These are phyloP conservation scores for Harpalus rufipes DNA, from an alignment of 2,888 invertebrate species.

Conservation along the genomic window DNA sequence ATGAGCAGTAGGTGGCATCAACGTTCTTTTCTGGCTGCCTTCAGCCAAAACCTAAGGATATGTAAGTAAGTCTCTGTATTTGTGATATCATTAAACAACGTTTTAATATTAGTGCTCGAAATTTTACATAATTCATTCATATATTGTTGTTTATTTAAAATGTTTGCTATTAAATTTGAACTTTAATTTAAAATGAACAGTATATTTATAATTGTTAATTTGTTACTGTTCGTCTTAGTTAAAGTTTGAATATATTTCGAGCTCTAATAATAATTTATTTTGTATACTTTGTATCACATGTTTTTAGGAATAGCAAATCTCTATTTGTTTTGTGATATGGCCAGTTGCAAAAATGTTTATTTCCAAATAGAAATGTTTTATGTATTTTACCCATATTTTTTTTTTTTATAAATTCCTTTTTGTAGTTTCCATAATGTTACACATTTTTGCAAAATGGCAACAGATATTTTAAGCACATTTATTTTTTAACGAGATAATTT, in stretches of 20 bases:
- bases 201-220: conserved; percentile 21
- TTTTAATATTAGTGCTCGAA: conserved; percentile 61
- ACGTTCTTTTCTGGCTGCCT: conserved; percentile 69
- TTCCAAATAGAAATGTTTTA: conserved; percentile 7
- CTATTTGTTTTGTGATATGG: conserved; percentile 61
- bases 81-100: conserved; percentile 61
- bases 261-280: conserved; percentile 64
- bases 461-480: conserved; percentile 72
- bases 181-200: conserved; percentile 40
- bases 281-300: conserved; percentile 65
- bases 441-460: conserved; percentile 70
- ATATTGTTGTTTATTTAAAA: conserved; percentile 6
- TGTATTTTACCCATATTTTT: conserved; percentile 14
- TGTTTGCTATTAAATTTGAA: conserved; percentile 38
- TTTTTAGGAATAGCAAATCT: conserved; percentile 67
- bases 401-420: conserved; percentile 33
- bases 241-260: conserved; percentile 56
- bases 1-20: conserved; percentile 71
- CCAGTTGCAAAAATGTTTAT: conserved; percentile 49
- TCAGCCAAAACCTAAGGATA: conserved; percentile 65
- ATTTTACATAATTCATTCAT: neutral
- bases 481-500: conserved; percentile 59
- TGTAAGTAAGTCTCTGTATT: conserved; percentile 67
- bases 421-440: neutral
- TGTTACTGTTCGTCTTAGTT: conserved; percentile 39